A percentile compares a stretch with the other conserved stretches of the same genome.
Conservation (phyloP, 1,140 invertebrate genomes). For the Oryctes rhinoceros region DNA sequence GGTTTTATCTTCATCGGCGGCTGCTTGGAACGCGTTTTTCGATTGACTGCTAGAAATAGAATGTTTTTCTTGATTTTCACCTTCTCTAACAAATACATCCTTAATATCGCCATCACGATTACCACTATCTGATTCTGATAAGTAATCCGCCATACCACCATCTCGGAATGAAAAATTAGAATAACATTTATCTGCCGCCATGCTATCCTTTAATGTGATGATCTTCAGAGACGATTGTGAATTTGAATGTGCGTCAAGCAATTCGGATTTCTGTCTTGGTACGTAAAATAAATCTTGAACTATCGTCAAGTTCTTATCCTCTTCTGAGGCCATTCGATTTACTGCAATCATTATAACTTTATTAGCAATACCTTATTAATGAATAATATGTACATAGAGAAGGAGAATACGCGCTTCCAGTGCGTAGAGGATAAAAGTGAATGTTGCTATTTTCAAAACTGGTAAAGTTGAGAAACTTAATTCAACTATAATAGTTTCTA, state of each 20-base stretch:
- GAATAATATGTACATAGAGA: too few species aligned
- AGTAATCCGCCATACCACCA: neutral
- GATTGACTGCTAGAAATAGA: too few species aligned
- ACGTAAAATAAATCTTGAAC: conserved; percentile 17
- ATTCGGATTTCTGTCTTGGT: neutral
- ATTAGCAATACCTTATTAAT: too few species aligned
- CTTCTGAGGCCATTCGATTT: too few species aligned
- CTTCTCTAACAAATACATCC: neutral
- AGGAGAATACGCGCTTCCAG: too few species aligned
- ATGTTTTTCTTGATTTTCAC: too few species aligned
- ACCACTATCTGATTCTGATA: neutral
- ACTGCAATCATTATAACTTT: too few species aligned
- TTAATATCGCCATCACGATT: neutral
- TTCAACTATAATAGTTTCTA: too few species aligned
- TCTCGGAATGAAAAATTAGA: conserved; percentile 9
- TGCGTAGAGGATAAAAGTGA: too few species aligned
- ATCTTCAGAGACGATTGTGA: neutral
- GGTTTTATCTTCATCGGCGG: neutral
- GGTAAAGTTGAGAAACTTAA: too few species aligned
- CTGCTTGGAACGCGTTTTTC: neutral
- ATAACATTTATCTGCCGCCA: neutral
- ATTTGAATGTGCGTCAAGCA: neutral
- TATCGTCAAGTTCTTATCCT: neutral
- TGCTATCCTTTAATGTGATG: neutral
- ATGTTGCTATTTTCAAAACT: too few species aligned